Percentiles rank a stretch among this genome's conserved stretches.
Evolutionary conservation across 2,888 invertebrate genomes (phyloP).

Genomic region (Pomacea canaliculata): DNA sequence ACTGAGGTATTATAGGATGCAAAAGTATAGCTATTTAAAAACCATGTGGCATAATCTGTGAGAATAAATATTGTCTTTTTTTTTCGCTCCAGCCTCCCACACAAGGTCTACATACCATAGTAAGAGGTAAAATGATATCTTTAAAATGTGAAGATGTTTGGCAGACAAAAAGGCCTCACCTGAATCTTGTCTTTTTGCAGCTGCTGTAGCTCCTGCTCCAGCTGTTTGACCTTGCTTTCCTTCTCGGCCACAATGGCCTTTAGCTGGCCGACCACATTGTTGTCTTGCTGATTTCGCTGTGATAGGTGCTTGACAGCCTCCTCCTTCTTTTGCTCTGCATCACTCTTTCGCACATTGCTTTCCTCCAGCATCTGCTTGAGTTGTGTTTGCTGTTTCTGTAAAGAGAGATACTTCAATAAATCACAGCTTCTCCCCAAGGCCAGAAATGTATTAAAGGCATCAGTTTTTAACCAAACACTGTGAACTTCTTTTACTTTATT

Average conservation of each 20-base stretch:
- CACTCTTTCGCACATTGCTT: conserved; percentile 15
- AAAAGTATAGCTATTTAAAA: too few species aligned
- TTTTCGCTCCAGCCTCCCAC: too few species aligned
- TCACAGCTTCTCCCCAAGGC: too few species aligned
- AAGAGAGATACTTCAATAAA: background rate
- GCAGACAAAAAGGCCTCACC: background rate
- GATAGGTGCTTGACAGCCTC: conserved; percentile 54
- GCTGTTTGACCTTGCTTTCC: conserved; percentile 59
- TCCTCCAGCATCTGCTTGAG: conserved; percentile 50
- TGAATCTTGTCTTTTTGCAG: conserved; percentile 40
- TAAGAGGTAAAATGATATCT: too few species aligned
- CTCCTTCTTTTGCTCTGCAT: conserved; percentile 51
- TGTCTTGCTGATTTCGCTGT: conserved; percentile 61
- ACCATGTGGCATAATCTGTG: too few species aligned
- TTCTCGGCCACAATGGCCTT: conserved; percentile 65
- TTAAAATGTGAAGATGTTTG: too few species aligned
- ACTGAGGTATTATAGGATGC: too few species aligned
- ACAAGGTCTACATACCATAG: too few species aligned
- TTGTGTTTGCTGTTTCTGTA: conserved; percentile 32
- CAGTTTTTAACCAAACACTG: too few species aligned
- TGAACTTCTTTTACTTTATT: too few species aligned
- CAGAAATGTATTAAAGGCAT: too few species aligned
- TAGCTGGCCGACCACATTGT: conserved; percentile 64
- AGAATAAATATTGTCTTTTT: too few species aligned
- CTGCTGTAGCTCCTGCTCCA: conserved; percentile 62